Percentiles rank a stretch among this genome's conserved stretches.
phyloP scores from a whole-genome alignment of 2,888 invertebrate genomes.

The Mythimna impura region DNA sequence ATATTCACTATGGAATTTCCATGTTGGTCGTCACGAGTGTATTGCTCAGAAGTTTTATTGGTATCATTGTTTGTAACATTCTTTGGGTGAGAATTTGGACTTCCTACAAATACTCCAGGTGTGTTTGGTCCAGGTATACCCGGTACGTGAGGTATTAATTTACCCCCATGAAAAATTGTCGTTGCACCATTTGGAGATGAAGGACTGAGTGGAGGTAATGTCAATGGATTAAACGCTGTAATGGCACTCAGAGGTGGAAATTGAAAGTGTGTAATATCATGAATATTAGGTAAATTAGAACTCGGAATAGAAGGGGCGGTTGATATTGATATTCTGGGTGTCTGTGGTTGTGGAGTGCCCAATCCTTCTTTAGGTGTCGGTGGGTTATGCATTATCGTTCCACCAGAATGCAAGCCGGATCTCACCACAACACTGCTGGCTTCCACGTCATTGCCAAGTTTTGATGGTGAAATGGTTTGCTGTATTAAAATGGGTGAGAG shows the following conservation, averaged over 20 bases:
- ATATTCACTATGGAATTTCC: slow-evolving; percentile 67
- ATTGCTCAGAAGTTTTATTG: slow-evolving; percentile 69
- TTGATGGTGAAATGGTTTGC: slow-evolving; percentile 86
- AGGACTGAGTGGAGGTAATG: slow-evolving; percentile 90
- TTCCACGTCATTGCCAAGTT: slow-evolving; percentile 85
- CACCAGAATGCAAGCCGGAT: slow-evolving; percentile 95
- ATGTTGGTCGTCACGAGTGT: slow-evolving; percentile 72
- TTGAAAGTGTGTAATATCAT: slow-evolving; percentile 90
- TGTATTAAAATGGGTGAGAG: slow-evolving; percentile 90
- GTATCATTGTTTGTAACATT: slow-evolving; percentile 70
- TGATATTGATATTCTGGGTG: slow-evolving; percentile 90
- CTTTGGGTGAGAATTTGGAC: slow-evolving; percentile 72
- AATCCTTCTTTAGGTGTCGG: slow-evolving; percentile 87
- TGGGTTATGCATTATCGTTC: slow-evolving; percentile 93
- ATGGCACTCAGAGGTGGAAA: slow-evolving; percentile 93
- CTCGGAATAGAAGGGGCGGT: slow-evolving; percentile 89
- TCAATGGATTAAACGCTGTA: slow-evolving; percentile 93
- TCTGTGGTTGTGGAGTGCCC: slow-evolving; percentile 85
- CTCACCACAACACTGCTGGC: slow-evolving; percentile 94
- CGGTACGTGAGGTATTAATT: slow-evolving; percentile 95
- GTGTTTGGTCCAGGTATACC: slow-evolving; percentile 96
- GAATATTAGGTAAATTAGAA: slow-evolving; percentile 89
- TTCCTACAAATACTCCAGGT: slow-evolving; percentile 83
- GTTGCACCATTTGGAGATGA: slow-evolving; percentile 90
- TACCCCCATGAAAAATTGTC: slow-evolving; percentile 92